These are phyloP conservation scores for Eulithis testata DNA, from an alignment of 2,888 invertebrate species.

Conservation along the genomic window DNA sequence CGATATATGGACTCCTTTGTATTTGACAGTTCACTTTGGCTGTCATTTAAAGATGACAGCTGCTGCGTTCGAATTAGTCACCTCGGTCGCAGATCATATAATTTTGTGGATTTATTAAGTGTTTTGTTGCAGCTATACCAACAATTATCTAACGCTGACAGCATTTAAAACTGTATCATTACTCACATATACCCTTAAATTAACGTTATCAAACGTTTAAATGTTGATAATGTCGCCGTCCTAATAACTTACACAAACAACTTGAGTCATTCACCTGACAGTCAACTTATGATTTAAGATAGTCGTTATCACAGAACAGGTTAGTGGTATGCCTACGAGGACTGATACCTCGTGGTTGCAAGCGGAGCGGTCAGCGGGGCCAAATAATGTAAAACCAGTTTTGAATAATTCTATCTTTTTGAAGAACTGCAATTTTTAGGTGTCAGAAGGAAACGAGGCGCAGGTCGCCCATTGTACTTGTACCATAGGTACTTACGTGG, in stretches of 20 bases:
- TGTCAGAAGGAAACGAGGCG: too few relatives aligned
- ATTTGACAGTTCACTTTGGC: too few relatives aligned
- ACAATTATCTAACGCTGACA: background rate
- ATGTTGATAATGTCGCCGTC: slow-evolving; percentile 56
- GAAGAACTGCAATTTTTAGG: too few relatives aligned
- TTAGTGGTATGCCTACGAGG: slow-evolving; percentile 38
- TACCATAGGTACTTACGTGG: too few relatives aligned
- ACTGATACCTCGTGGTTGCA: slow-evolving; percentile 3
- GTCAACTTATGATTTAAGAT: slow-evolving; percentile 63
- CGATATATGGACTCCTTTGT: too few relatives aligned
- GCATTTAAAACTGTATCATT: background rate
- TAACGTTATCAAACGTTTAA: slow-evolving; percentile 53
- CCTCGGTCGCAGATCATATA: too few relatives aligned
- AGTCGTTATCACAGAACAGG: slow-evolving; percentile 51
- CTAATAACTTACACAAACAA: slow-evolving; percentile 63
- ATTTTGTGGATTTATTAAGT: too few relatives aligned
- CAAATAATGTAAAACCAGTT: background rate
- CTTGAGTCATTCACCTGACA: slow-evolving; percentile 69
- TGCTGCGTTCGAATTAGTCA: too few relatives aligned
- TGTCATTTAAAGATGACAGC: too few relatives aligned
- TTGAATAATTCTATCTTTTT: too few relatives aligned
- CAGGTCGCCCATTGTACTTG: too few relatives aligned
- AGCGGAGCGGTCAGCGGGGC: slow-evolving; percentile 8
- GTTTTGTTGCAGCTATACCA: background rate
- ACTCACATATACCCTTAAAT: slow-evolving; percentile 30